These are phyloP conservation scores for Patella depressa DNA, from an alignment of 2,888 invertebrate genomes.

Conservation along the genomic window DNA sequence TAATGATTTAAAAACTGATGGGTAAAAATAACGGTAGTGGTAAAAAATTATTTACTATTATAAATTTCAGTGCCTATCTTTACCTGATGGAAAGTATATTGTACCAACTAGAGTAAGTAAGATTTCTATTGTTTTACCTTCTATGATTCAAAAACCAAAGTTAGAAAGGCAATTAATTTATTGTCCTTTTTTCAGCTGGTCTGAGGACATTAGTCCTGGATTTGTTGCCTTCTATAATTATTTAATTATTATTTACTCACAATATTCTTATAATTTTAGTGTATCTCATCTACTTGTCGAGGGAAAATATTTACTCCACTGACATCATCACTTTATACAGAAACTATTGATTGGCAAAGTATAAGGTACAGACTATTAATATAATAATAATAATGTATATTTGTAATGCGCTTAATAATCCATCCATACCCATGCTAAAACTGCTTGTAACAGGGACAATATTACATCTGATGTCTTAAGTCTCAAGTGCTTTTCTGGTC, in stretches of 20 bases:
- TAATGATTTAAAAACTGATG: too few relatives aligned
- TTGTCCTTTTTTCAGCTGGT: too few relatives aligned
- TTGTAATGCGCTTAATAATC: too few relatives aligned
- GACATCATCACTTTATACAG: constrained; percentile 75
- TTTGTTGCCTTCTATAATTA: too few relatives aligned
- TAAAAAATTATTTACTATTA: background rate
- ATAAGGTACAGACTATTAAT: constrained; percentile 73
- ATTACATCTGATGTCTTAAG: too few relatives aligned
- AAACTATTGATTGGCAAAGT: constrained; percentile 84
- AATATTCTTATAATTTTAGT: constrained; percentile 63
- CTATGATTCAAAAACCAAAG: background rate
- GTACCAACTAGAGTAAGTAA: constrained; percentile 73
- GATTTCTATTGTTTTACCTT: background rate
- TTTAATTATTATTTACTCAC: too few relatives aligned
- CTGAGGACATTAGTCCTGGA: too few relatives aligned
- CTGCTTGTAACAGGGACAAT: too few relatives aligned
- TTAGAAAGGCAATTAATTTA: background rate
- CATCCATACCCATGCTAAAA: too few relatives aligned
- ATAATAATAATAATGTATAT: too few relatives aligned
- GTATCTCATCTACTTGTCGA: constrained; percentile 65
- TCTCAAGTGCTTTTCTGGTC: too few relatives aligned
- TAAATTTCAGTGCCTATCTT: constrained; percentile 72
- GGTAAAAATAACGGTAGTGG: too few relatives aligned
- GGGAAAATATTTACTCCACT: constrained; percentile 68
- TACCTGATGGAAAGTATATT: constrained; percentile 77